Conservation (phyloP, 2,113 vertebrate genomes). For the Nematolebias whitei region DNA sequence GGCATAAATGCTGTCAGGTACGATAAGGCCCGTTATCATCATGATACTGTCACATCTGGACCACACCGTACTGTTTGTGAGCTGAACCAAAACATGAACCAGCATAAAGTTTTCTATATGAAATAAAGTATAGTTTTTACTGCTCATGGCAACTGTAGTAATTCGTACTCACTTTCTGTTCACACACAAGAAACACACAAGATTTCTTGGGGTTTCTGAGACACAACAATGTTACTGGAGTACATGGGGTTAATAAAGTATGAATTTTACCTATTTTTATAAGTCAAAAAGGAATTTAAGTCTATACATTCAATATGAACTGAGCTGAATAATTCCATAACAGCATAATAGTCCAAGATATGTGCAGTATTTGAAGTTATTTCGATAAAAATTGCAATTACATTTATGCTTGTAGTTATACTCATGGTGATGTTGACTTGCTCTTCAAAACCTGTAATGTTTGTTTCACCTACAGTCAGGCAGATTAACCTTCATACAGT, state of each 20-base stretch:
- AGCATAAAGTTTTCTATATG: not conserved
- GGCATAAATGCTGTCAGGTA: not conserved
- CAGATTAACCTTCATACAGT: not conserved
- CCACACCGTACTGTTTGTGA: not conserved
- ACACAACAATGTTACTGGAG: slow-evolving; percentile 4
- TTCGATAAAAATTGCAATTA: no score
- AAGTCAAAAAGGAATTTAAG: no score
- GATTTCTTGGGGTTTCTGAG: not conserved
- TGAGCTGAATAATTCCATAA: no score
- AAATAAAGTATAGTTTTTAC: not conserved
- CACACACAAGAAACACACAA: slow-evolving; percentile 31
- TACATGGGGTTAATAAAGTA: not conserved
- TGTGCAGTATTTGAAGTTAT: not conserved
- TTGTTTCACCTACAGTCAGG: not conserved
- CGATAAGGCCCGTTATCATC: not conserved
- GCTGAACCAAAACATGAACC: no score
- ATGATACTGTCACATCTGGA: not conserved
- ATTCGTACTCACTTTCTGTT: slow-evolving; percentile 18
- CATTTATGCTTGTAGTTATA: not conserved
- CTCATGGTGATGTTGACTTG: not conserved
- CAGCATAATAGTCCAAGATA: no score
- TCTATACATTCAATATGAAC: not conserved
- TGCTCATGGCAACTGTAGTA: not conserved
- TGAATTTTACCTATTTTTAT: no score
- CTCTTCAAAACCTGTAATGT: not conserved